phyloP scores from a whole-genome alignment of 2,888 invertebrate species.

The Auanema sp. region DNA sequence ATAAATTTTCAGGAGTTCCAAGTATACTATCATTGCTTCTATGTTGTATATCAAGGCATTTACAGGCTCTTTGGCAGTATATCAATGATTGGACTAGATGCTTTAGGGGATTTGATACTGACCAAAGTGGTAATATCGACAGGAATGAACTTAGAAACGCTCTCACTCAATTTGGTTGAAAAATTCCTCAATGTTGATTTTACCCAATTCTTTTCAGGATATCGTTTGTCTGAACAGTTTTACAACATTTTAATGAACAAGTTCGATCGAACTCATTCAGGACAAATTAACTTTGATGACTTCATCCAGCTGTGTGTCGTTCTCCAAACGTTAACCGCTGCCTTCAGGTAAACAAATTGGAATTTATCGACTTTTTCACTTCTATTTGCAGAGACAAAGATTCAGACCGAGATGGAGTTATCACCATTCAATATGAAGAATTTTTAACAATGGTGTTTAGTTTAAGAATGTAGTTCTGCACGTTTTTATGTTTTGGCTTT shows the following conservation, averaged over 20 bases:
- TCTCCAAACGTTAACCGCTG: conserved; percentile 71
- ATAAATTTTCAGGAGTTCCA: conserved; percentile 94
- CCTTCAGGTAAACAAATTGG: conserved; percentile 71
- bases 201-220: conserved; percentile 64
- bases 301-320: conserved; percentile 84
- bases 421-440: conserved; percentile 80
- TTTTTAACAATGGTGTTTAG: conserved; percentile 81
- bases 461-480: conserved; percentile 64
- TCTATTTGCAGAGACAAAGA: conserved; percentile 71
- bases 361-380: background rate
- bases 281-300: conserved; percentile 92
- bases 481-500: too few species aligned
- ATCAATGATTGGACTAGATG: conserved; percentile 96
- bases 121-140: conserved; percentile 86
- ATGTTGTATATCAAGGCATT: background rate
- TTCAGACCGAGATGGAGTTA: conserved; percentile 78
- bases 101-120: conserved; percentile 89
- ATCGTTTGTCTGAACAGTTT: conserved; percentile 78
- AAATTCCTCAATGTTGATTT: background rate
- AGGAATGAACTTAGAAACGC: conserved; percentile 85
- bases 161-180: conserved; percentile 75
- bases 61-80: conserved; percentile 86
- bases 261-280: conserved; percentile 88
- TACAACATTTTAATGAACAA: conserved; percentile 82
- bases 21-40: conserved; percentile 16